Evolutionary conservation across 2,113 vertebrate species (phyloP), one percentile per base, ranked within the genome.

Genomic region (Salvator merianae): DNA sequence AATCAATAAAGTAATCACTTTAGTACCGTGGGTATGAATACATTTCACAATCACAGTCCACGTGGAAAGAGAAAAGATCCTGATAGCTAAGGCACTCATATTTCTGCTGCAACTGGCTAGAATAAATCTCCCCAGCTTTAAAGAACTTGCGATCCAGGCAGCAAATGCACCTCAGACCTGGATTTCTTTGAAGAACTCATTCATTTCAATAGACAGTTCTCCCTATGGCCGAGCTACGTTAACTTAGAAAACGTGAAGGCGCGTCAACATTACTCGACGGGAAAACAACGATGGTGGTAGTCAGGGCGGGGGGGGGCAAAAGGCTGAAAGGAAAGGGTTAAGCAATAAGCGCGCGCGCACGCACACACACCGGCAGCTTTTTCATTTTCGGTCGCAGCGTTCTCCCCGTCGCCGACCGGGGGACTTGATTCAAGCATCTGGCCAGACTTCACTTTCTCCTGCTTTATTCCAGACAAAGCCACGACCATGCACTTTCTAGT

Each of bases 371-470:
- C 7, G 59, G 38, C 28, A 18, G n/a, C 34, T 82, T 32, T 40
- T 24, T 28, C 5, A 9, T 24, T 22, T 3, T 10, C n/a, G 20
- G 3, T 16, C 68, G 43, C 43, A 20, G 32, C 16, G 4, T 5
- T n/a, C 62, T 65, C 28, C 62, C 43, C 43, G 5, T 47, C 43
- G 43, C 43, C 43, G 43, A 47, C 43, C 43, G 43, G 16, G 38
- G 16, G 70, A 13, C 3, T 9, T 47, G 18, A 22, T 12, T 10
- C 50, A 8, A 20, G 76, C 53, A 7, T 36, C 76, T 38, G 82
- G 82, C 72, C 81, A 0, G 5, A 68, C 0, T 1, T 14, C 0
- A 0, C 40, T n/a, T 71, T 53, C 38, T 40, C 3, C 0, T 0
- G 13, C 34, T 0, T 32, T 18, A 0, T 38, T 68, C 63, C 65